phyloP scores from a whole-genome alignment of 2,888 invertebrate genomes.

The Tryphoninae sp. region DNA sequence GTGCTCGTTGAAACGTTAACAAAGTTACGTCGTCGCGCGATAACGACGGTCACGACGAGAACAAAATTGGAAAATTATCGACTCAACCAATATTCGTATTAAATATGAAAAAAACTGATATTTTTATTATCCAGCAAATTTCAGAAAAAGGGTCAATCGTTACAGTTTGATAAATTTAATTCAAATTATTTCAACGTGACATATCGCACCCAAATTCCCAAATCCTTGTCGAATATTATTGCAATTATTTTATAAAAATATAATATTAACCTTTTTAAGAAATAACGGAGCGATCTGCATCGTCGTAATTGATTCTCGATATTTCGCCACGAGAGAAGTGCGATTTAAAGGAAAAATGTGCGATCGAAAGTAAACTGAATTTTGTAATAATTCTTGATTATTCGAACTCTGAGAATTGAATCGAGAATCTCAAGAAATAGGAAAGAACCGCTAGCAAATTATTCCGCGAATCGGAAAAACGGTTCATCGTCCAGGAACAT shows the following conservation, averaged over 20 bases:
- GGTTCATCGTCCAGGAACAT: constrained; percentile 3
- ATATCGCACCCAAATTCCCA: no score
- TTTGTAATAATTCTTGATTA: constrained; percentile 20
- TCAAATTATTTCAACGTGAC: no score
- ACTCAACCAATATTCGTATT: no score
- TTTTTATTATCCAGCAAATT: no score
- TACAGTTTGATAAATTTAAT: no score
- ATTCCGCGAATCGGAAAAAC: constrained; percentile 25
- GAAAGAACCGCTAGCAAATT: constrained; percentile 33
- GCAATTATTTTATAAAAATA: background rate
- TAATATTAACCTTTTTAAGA: background rate
- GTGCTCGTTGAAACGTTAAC: background rate
- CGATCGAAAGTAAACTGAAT: constrained; percentile 5
- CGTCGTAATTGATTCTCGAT: background rate
- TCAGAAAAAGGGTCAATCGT: background rate
- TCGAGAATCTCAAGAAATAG: constrained; percentile 13
- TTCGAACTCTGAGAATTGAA: constrained; percentile 4
- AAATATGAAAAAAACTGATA: no score
- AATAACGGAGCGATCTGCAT: background rate
- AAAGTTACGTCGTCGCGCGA: background rate
- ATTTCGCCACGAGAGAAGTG: constrained; percentile 1
- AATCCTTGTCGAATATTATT: no score
- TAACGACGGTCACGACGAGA: background rate
- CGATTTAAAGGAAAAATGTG: background rate
- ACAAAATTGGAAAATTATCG: background rate